Conservation (phyloP, 2,797 vertebrate species). For the Argentina silus region DNA sequence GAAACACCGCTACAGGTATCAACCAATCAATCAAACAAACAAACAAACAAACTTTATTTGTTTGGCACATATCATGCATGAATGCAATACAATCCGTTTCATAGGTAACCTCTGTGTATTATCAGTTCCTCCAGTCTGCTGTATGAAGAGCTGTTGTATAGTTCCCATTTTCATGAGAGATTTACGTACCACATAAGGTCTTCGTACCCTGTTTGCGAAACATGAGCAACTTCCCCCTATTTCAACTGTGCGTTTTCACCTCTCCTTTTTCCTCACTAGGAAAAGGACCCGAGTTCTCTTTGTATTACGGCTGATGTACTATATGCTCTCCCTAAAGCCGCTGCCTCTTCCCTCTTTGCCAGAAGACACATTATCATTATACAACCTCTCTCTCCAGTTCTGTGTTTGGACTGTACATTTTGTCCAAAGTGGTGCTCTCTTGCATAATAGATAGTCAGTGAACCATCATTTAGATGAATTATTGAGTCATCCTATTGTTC, state of each 20-base stretch:
- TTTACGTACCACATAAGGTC: too few species aligned
- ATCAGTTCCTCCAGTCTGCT: too few species aligned
- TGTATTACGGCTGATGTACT: not conserved
- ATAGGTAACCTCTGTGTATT: too few species aligned
- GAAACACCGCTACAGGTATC: conserved; percentile 93
- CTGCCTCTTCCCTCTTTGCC: not conserved
- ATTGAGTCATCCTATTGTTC: not conserved
- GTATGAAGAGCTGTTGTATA: too few species aligned
- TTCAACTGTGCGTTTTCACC: not conserved
- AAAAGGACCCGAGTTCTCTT: not conserved
- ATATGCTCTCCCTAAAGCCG: not conserved
- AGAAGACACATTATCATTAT: not conserved
- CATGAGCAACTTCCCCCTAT: too few species aligned
- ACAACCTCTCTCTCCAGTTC: not conserved
- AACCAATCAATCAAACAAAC: not conserved
- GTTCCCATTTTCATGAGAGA: too few species aligned
- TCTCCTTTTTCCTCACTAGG: not conserved
- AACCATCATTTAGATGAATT: not conserved
- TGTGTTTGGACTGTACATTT: not conserved
- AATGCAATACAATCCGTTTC: too few species aligned
- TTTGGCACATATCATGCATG: too few species aligned
- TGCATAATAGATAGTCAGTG: not conserved
- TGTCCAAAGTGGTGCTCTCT: not conserved
- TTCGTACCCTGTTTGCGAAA: too few species aligned
- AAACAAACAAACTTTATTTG: too few species aligned